Conservation (phyloP, 1,140 invertebrate genomes). For the Danaus plexippus region DNA sequence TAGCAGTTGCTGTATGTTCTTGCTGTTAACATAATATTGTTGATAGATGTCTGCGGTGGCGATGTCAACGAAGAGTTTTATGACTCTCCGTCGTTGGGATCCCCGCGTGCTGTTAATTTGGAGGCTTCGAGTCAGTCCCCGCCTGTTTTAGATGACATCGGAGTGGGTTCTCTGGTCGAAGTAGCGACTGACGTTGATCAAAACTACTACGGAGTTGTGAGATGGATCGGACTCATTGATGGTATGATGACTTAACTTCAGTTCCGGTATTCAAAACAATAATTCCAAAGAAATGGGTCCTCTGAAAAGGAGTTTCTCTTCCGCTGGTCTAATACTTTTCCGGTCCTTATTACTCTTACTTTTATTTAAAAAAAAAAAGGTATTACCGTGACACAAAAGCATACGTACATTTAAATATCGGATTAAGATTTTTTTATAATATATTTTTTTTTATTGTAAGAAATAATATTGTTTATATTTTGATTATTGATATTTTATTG, state of each 20-base stretch:
- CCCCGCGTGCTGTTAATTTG: conserved; percentile 36
- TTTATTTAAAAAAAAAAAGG: no score
- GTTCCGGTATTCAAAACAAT: no score
- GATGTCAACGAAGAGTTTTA: conserved; percentile 48
- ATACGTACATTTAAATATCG: no score
- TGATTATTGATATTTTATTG: no score
- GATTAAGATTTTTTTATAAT: no score
- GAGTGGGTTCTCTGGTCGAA: conserved; percentile 83
- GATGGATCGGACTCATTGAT: conserved; percentile 86
- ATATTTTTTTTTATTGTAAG: no score
- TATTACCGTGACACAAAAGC: no score
- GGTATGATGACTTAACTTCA: no score
- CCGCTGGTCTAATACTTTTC: neutral
- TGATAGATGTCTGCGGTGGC: conserved; percentile 45
- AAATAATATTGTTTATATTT: no score
- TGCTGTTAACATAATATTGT: conserved; percentile 3
- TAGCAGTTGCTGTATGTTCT: neutral
- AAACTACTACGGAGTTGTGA: conserved; percentile 84
- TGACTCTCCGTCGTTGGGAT: conserved; percentile 50
- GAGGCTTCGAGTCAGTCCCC: conserved; percentile 28
- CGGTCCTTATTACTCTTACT: no score
- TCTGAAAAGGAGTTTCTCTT: neutral
- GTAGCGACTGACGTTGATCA: conserved; percentile 75
- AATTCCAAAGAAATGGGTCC: neutral
- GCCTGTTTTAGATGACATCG: conserved; percentile 71